Percentiles rank a stretch among this genome's conserved stretches.
Evolutionary conservation across 2,888 invertebrate species (phyloP).

Genomic region (Thymelicus lineola): DNA sequence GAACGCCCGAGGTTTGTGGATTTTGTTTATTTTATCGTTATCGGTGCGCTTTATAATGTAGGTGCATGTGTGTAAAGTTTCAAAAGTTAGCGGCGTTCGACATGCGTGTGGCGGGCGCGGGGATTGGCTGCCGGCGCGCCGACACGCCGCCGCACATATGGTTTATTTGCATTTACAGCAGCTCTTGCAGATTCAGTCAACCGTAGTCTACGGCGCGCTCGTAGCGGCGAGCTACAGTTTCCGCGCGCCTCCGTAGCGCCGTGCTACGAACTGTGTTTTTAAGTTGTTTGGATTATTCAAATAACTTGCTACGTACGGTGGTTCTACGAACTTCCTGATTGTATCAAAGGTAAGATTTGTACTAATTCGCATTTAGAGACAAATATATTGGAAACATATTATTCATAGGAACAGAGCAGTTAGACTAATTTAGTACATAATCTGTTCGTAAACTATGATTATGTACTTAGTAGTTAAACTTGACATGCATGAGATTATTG

Average conservation of each 20-base stretch:
- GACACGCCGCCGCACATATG: slow-evolving; percentile 69
- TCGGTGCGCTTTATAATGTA: slow-evolving; percentile 57
- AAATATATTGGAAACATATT: too few relatives aligned
- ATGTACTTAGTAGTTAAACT: too few relatives aligned
- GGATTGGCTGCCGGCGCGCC: slow-evolving; percentile 71
- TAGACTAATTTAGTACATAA: too few relatives aligned
- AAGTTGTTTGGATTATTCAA: too few relatives aligned
- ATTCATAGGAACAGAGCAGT: too few relatives aligned
- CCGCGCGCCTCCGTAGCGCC: slow-evolving; percentile 54
- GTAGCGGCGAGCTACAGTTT: slow-evolving; percentile 71
- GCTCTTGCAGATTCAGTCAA: slow-evolving; percentile 82
- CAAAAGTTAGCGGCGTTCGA: slow-evolving; percentile 74
- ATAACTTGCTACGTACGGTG: too few relatives aligned
- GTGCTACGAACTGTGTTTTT: slow-evolving; percentile 42
- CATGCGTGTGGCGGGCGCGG: slow-evolving; percentile 74
- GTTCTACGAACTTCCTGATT: too few relatives aligned
- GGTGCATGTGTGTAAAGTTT: slow-evolving; percentile 77
- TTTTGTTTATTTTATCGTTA: slow-evolving; percentile 49
- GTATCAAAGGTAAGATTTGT: too few relatives aligned
- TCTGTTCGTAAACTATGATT: too few relatives aligned
- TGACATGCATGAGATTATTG: too few relatives aligned
- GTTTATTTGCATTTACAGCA: slow-evolving; percentile 79
- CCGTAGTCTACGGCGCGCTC: slow-evolving; percentile 73
- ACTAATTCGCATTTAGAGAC: too few relatives aligned
- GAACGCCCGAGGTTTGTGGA: slow-evolving; percentile 82